These are phyloP conservation scores for Lasioglossum oenotherae DNA, from an alignment of 2,888 invertebrate species.

Conservation along the genomic window DNA sequence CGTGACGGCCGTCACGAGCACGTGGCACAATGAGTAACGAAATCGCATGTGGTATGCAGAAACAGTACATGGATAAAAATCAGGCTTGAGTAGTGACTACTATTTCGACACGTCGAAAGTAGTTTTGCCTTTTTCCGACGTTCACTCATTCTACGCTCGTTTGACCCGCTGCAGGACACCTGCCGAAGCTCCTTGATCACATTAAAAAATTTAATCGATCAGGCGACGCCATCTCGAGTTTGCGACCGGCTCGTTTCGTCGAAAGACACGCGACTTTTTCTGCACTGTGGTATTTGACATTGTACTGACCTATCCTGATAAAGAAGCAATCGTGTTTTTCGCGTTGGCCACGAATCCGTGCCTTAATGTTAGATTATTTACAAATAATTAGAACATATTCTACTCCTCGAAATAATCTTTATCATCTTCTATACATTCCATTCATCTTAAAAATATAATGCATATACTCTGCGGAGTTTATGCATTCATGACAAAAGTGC, in stretches of 20 bases:
- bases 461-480: no score
- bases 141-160: conserved; percentile 2
- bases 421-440: not conserved
- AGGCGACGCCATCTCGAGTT: not conserved
- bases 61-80: conserved; percentile 51
- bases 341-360: not conserved
- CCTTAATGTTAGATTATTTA: not conserved
- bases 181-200: not conserved
- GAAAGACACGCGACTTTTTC: not conserved
- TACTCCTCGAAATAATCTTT: not conserved
- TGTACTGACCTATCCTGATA: not conserved
- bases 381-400: not conserved
- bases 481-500: no score
- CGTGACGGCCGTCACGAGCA: not conserved
- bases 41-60: conserved; percentile 37
- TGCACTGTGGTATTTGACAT: not conserved
- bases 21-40: conserved; percentile 11
- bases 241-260: not conserved
- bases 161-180: conserved; percentile 3
- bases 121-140: conserved; percentile 49
- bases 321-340: no score
- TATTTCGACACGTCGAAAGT: conserved; percentile 72
- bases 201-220: not conserved
- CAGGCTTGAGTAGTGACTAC: conserved; percentile 23
- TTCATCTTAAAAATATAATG: not conserved